Evolutionary conservation across 1,140 invertebrate species (phyloP), one percentile per base, ranked within the genome.

Genomic region (Drosophila tsacasi): DNA sequence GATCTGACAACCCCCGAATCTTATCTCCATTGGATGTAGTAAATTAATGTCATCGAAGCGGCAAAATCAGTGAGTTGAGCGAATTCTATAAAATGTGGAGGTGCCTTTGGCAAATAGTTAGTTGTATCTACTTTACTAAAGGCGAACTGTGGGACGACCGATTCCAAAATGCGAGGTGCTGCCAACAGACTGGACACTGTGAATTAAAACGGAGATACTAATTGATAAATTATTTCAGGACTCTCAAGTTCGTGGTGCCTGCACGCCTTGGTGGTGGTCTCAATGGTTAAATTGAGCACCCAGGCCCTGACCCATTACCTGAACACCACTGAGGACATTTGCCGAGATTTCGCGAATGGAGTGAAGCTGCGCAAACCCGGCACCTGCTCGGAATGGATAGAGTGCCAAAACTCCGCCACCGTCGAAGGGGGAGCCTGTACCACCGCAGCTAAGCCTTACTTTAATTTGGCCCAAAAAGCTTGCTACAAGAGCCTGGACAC

Each of bases 301-400:
- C 79, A 81, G 32, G 54, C 54, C 0, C 35, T 57, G 47, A 74
- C 73, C n/a, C 73, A 73, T 15, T 64, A 57, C n/a, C 5, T 76
- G 1, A 52, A 49, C 39, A 46, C 55, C 32, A 35, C 40, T 0
- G 37, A 76, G 27, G 86, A 92, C 5, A 52, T 92, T 27, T 92
- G 91, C 19, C 79, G 81, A 0, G 62, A 87, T 1, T 87, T 92
- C 32, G 25, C 66, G 12, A 65, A 85, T 55, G 59, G 59, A 30
- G 76, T 81, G 1, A 49, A 46, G 3, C 17, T 92, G 7, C 79
- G 86, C 1, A 78, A 91, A 46, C 91, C 91, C 9, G 74, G 71
- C 7, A 65, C 73, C 13, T 92, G 91, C n/a, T 37, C 60, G 27
- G 67, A 79, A 1, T 79, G 49, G 42, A 77, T 92, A 23, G 39